A percentile compares a stretch with the other conserved stretches of the same genome.
These are phyloP conservation scores for Rachycentron canadum DNA, from an alignment of 2,797 vertebrate genomes.

Conservation along the genomic window DNA sequence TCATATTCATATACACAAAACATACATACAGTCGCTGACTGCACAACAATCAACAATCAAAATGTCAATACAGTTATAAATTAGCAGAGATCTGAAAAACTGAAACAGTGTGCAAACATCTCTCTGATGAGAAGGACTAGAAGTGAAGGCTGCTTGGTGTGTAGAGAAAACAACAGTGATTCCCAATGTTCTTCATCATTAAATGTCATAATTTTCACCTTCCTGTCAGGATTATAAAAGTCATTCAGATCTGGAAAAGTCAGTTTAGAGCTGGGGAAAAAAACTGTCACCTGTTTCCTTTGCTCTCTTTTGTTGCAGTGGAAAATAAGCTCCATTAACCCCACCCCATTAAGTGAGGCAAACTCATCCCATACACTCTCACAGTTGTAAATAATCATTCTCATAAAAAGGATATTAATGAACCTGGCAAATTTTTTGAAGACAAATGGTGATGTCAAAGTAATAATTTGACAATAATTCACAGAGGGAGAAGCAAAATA, in stretches of 20 bases:
- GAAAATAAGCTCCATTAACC: not conserved
- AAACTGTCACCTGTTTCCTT: conserved; percentile 21
- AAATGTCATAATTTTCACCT: not conserved
- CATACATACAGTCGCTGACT: too few relatives aligned
- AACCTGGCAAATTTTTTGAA: conserved; percentile 17
- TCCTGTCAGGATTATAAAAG: conserved; percentile 8
- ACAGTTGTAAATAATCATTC: conserved; percentile 19
- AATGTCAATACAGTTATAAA: conserved; percentile 6
- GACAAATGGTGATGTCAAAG: conserved; percentile 40
- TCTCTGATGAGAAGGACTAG: not conserved
- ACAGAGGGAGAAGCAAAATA: conserved; percentile 20
- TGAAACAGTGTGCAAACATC: not conserved
- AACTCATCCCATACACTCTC: not conserved
- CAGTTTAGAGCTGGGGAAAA: too few relatives aligned
- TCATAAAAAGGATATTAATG: conserved; percentile 38
- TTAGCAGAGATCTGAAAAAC: not conserved
- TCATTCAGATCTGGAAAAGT: not conserved
- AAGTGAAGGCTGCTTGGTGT: not conserved
- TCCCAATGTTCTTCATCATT: not conserved
- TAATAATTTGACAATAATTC: conserved; percentile 18
- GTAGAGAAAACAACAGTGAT: not conserved
- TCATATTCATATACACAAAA: too few relatives aligned
- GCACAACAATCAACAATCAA: not conserved
- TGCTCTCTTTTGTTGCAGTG: conserved; percentile 6
- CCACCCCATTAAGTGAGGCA: not conserved